Conservation (phyloP, 2,113 vertebrate species). For the Nothocercus nigrocapillus region DNA sequence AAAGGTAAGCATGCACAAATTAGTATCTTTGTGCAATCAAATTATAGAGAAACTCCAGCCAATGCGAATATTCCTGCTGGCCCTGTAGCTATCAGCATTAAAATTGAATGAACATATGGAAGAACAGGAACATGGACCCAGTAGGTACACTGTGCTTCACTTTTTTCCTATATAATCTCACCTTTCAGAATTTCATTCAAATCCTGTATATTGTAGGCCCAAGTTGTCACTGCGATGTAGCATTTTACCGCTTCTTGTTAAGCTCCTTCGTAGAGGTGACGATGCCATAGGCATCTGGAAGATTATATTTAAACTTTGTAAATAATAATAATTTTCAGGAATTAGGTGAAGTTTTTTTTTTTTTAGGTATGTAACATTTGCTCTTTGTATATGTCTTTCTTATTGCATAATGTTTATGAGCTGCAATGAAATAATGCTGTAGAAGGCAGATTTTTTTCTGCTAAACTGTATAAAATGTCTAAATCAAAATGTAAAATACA, state of each 20-base stretch:
- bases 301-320: background rate
- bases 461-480: background rate
- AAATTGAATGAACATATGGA: background rate
- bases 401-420: background rate
- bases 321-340: background rate
- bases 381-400: background rate
- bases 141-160: fast-evolving
- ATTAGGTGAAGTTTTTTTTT: background rate
- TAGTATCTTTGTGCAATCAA: background rate
- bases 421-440: background rate
- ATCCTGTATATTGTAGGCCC: background rate
- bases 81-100: fast-evolving
- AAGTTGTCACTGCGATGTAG: background rate
- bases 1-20: background rate
- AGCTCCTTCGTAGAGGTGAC: background rate
- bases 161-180: background rate
- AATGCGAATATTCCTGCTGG: background rate
- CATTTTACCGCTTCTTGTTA: background rate
- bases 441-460: background rate
- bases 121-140: background rate
- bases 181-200: background rate
- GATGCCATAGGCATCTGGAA: background rate
- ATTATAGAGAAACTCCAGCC: background rate
- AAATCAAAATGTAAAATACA: background rate
- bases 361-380: background rate